Evolutionary conservation across 2,888 invertebrate species (phyloP).

Genomic region (Ennomos erosarius): DNA sequence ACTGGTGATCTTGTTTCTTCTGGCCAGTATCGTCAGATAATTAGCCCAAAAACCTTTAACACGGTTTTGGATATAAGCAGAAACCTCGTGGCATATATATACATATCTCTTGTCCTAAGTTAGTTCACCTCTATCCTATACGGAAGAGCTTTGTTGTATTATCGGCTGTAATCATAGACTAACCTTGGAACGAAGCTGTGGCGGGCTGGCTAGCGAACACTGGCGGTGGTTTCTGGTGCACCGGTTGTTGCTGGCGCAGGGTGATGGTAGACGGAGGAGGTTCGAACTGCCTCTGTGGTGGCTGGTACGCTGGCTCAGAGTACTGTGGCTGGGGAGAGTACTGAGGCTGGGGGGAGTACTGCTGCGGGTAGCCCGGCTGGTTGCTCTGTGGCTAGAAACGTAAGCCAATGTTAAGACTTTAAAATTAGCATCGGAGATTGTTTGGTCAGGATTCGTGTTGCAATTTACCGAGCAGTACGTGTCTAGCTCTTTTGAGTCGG

Average conservation of each 20-base stretch:
- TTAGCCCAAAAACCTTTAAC: too few species aligned
- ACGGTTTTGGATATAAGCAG: too few species aligned
- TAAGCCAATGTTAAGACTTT: not conserved
- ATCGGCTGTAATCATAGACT: not conserved
- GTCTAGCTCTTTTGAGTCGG: too few species aligned
- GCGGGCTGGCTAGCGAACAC: slow-evolving; percentile 93
- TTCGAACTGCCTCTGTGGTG: slow-evolving; percentile 83
- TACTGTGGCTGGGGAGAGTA: slow-evolving; percentile 54
- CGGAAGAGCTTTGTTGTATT: too few species aligned
- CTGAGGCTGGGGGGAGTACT: slow-evolving; percentile 50
- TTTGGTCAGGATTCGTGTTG: too few species aligned
- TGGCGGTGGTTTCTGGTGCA: slow-evolving; percentile 90
- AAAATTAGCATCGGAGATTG: too few species aligned
- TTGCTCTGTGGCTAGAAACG: slow-evolving; percentile 33
- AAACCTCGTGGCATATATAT: too few species aligned
- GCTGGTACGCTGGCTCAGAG: slow-evolving; percentile 82
- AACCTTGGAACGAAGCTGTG: slow-evolving; percentile 89
- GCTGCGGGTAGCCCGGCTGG: slow-evolving; percentile 50
- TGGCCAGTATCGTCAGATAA: too few species aligned
- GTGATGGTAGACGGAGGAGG: slow-evolving; percentile 89
- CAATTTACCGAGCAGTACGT: too few species aligned
- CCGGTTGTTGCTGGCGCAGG: slow-evolving; percentile 89
- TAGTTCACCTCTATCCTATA: too few species aligned
- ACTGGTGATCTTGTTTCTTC: too few species aligned
- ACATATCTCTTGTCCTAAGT: too few species aligned